These are phyloP conservation scores for Chondrosia reniformis DNA, from an alignment of 37 sponge, comb jelly and placozoan genomes.

Conservation along the genomic window DNA sequence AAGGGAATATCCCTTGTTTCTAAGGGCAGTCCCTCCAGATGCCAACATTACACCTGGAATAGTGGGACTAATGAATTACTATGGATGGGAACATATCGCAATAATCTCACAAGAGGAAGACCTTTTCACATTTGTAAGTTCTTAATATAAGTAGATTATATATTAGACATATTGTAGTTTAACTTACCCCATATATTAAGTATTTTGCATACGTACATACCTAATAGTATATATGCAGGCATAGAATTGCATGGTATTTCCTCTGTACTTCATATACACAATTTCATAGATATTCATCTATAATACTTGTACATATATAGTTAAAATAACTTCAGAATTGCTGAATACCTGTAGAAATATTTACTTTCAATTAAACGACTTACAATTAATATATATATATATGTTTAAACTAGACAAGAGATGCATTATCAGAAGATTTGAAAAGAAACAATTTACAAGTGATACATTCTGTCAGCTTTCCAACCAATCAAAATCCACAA, in stretches of 20 bases:
- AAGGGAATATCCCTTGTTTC: slow-evolving; percentile 11
- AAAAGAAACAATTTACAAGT: not conserved
- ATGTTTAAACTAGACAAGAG: not conserved
- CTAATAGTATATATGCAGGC: too few relatives aligned
- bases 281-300: not conserved
- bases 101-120: slow-evolving; percentile 16
- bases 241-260: too few relatives aligned
- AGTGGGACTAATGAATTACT: not conserved
- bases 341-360: too few relatives aligned
- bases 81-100: slow-evolving; percentile 1
- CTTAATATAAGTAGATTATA: not conserved
- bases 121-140: slow-evolving; percentile 1
- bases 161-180: not conserved
- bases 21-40: slow-evolving; percentile 14
- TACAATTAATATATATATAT: not conserved
- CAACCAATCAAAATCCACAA: not conserved
- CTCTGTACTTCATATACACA: not conserved
- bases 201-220: not conserved
- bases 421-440: not conserved
- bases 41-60: not conserved
- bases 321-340: not conserved
- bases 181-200: not conserved
- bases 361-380: too few relatives aligned
- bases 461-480: not conserved
- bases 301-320: not conserved